Evolutionary conservation across 2,888 invertebrate genomes (phyloP), one percentile per base, ranked within the genome.

Genomic region (Ceriagrion tenellum): DNA sequence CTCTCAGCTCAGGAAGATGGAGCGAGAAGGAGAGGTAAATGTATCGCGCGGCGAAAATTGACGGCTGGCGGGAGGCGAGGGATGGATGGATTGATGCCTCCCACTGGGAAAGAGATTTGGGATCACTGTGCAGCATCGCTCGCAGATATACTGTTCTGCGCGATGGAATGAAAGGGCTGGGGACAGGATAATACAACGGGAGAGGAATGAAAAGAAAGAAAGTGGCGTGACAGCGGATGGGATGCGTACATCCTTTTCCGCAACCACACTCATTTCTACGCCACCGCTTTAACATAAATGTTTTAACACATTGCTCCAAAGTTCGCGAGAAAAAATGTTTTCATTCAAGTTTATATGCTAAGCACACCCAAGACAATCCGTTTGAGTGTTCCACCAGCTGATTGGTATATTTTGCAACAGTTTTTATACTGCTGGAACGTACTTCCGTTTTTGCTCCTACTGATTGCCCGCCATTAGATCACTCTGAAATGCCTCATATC

Each of bases 71-170:
- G 47, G 47, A 47, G 47, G 26, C 23, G 69, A 8, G 47, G 47
- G 47, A n/a, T 8, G 69, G 69, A 69, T 81, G 81, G 81, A 81
- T 81, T 81, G 81, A 81, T 81, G 81, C 16, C 81, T 81, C 81
- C 81, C 81, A 2, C 3, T 13, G 35, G 69, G 59, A 26, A 26
- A 81, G 35, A 81, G 81, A 81, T 81, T 69, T 35, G 35, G 35
- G 26, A 26, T 35, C 81, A 13, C 69, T 10, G 30, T 35, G 81
- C 30, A 35, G 81, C 35, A 23, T 81, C 81, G 12, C 81, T 26
- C 35, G 35, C 30, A 3, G 35, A 81, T 81, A 30, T 4, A 81
- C 59, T 20, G 1, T 16, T 20, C 1, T 20, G 20, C n/a, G 35
- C 81, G 16, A 81, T 16, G 81, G 81, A 35, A 81, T 81, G 69